Percentiles rank a stretch among this genome's conserved stretches.
phyloP scores from a whole-genome alignment of 2,888 invertebrate genomes.

The Eristalis tenax region DNA sequence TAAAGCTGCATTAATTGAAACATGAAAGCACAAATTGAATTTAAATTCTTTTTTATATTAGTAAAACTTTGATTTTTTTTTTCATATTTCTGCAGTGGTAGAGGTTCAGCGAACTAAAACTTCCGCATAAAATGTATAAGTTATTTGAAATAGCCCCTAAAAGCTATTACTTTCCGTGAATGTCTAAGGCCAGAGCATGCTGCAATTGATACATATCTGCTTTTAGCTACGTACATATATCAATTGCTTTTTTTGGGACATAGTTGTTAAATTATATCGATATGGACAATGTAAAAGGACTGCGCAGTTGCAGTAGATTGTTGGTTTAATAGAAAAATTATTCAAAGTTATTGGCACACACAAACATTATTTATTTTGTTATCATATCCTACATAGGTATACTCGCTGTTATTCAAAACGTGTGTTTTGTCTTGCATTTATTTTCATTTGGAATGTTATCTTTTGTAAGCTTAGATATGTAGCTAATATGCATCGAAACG shows the following conservation, averaged over 20 bases:
- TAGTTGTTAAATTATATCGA: conserved; percentile 60
- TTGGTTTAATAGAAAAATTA: conserved; percentile 30
- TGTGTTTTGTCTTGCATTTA: conserved; percentile 43
- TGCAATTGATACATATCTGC: conserved; percentile 65
- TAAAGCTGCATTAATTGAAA: conserved; percentile 4
- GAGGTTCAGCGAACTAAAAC: conserved; percentile 39
- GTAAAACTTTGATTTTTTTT: conserved; percentile 30
- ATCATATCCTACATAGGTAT: conserved; percentile 22
- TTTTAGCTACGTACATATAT: conserved; percentile 52
- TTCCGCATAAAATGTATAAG: conserved; percentile 24
- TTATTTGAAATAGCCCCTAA: conserved; percentile 40
- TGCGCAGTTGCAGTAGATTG: conserved; percentile 29
- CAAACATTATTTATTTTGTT: conserved; percentile 50
- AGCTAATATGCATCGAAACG: conserved; percentile 77
- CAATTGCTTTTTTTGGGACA: conserved; percentile 57
- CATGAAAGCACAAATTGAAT: conserved; percentile 41
- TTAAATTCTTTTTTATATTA: conserved; percentile 34
- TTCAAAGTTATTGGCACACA: conserved; percentile 55
- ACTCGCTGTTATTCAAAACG: conserved; percentile 58
- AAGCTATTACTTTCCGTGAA: conserved; percentile 46
- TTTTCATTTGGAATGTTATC: conserved; percentile 52
- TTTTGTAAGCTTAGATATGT: conserved; percentile 64
- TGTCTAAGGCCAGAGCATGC: conserved; percentile 72
- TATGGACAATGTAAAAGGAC: conserved; percentile 44
- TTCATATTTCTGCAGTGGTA: conserved; percentile 60